phyloP scores from a whole-genome alignment of 1,140 invertebrate genomes.

The Triops longicaudatus region DNA sequence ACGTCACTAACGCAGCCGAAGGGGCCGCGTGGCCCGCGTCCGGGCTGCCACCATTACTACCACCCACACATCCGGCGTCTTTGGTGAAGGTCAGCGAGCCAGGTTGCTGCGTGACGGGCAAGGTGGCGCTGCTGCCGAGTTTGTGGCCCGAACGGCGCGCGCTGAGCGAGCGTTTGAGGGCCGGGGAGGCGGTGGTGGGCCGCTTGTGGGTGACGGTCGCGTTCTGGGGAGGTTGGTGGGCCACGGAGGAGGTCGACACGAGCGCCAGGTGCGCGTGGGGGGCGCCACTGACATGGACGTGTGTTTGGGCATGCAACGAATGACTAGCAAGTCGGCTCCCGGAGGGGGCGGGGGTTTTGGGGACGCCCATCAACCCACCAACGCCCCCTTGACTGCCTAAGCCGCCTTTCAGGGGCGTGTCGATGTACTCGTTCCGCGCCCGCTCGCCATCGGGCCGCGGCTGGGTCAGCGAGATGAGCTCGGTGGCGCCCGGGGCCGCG shows the following conservation, averaged over 20 bases:
- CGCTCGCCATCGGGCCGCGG: constrained; percentile 67
- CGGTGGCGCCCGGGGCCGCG: constrained; percentile 33
- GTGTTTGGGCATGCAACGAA: constrained; percentile 31
- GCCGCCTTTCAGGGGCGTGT: constrained; percentile 56
- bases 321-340: constrained; percentile 19
- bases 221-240: constrained; percentile 30
- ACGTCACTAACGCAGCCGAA: constrained; percentile 27
- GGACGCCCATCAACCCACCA: neutral
- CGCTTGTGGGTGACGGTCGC: constrained; percentile 37
- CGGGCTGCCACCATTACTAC: constrained; percentile 52
- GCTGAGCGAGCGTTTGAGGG: constrained; percentile 24
- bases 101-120: constrained; percentile 32
- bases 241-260: constrained; percentile 33
- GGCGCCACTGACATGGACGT: constrained; percentile 29
- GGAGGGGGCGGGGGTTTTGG: constrained; percentile 3
- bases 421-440: constrained; percentile 73
- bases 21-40: constrained; percentile 47
- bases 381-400: constrained; percentile 26
- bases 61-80: constrained; percentile 34
- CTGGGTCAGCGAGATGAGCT: constrained; percentile 48
- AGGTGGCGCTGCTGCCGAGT: neutral
- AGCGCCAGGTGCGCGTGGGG: constrained; percentile 37
- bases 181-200: constrained; percentile 28
- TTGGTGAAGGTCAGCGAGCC: constrained; percentile 33
- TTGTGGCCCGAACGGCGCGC: constrained; percentile 13